Evolutionary conservation across 2,797 vertebrate species (phyloP).

Genomic region (Thunnus albacares): DNA sequence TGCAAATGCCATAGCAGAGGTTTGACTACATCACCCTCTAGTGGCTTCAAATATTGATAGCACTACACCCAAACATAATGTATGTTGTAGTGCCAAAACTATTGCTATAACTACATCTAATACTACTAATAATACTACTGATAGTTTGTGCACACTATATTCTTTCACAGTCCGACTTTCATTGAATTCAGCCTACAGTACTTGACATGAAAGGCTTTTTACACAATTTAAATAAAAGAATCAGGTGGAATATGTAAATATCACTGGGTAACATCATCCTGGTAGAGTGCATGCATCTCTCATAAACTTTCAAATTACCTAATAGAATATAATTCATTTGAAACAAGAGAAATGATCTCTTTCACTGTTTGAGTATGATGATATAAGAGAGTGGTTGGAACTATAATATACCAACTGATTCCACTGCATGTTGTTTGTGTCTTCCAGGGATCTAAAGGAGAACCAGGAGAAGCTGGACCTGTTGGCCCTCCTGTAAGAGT

Average conservation of each 20-base stretch:
- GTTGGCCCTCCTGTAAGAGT: conserved; percentile 76
- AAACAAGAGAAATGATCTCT: neutral
- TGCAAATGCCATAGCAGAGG: neutral
- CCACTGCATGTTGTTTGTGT: conserved; percentile 28
- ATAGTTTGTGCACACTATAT: neutral
- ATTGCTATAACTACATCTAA: neutral
- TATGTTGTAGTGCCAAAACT: neutral
- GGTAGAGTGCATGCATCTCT: neutral
- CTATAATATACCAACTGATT: neutral
- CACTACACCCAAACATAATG: neutral
- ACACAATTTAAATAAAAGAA: neutral
- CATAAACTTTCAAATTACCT: neutral
- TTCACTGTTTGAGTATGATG: neutral
- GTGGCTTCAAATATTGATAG: conserved; percentile 32
- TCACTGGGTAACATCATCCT: neutral
- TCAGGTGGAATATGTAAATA: neutral
- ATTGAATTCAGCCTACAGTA: neutral
- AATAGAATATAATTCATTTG: neutral
- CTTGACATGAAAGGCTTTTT: neutral
- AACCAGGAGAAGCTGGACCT: conserved; percentile 82
- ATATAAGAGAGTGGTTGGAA: neutral
- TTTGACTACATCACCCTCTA: conserved; percentile 54
- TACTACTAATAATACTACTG: neutral
- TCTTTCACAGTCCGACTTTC: neutral
- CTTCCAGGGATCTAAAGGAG: conserved; percentile 86